Base-by-base conservation (phyloP, 2,113 vertebrate genomes). In the Sander lucioperca region DNA sequence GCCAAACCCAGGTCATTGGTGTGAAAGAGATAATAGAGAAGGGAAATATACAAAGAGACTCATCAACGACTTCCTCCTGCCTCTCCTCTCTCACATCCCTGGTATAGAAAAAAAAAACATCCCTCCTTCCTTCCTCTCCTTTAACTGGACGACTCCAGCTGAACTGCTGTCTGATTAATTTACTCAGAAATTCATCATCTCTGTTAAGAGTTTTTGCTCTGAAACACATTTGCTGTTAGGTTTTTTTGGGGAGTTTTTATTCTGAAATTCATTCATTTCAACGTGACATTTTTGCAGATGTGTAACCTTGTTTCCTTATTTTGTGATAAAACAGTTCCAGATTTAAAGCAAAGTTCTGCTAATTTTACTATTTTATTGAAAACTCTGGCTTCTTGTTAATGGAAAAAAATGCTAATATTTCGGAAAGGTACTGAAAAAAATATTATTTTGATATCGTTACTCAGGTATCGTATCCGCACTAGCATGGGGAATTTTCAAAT, bases 71-170 rank as follows among this genome's bases (percentile, higher is more conserved):
- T 83, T 74, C 74, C 83, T 74, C 83, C 72, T 63, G 27, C 59
- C 82, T 86, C 86, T 90, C 89, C 80, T 82, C 74, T 47, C 72
- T 82, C 80, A 59, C 67, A 36, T 70, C 72, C 58, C 72, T 61
- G 80, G 54, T 86, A 63, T 85, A 47, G 56, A 23, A 45, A 62
- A 71, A 57, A 53, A 58, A 79, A 85, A 77, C 74, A 56, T 67
- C 84, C 89, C 69, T 86, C 82, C 74, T 68, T 84, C 73, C 87
- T 77, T 80, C 82, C 80, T 77, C 81, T 66, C 62, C 85, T 86
- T 53, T 78, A 92, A 93, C 90, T 94, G 86, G 95, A 96, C 93
- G 93, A 95, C 91, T 94, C 92, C 92, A 94, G 91, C 95, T 93
- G 82, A 92, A 93, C 90, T 90, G 95, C 94, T 95, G 95, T 94